Conservation (phyloP, 2,113 vertebrate genomes). For the Antennarius striatus region DNA sequence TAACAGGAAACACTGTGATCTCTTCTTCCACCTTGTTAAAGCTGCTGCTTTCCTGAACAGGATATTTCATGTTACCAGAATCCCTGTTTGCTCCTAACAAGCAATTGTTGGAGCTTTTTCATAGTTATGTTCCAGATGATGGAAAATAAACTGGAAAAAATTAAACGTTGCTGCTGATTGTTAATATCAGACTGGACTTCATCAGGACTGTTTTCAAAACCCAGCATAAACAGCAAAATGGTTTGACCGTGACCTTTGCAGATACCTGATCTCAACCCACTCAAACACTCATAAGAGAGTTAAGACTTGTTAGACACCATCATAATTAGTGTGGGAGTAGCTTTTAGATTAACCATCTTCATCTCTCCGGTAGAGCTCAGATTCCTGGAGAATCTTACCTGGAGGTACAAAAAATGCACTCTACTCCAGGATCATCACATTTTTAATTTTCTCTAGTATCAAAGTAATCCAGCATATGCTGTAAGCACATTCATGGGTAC, state of each 20-base stretch:
- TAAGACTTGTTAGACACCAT: too few relatives aligned
- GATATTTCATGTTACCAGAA: slow-evolving; percentile 9
- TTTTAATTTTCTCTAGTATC: too few relatives aligned
- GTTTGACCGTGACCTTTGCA: neutral
- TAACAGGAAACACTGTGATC: neutral
- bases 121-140: slow-evolving; percentile 36
- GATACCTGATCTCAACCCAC: neutral
- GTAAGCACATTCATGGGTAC: too few relatives aligned
- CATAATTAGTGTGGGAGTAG: too few relatives aligned
- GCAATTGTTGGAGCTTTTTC: slow-evolving; percentile 26
- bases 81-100: slow-evolving; percentile 38
- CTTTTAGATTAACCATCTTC: too few relatives aligned
- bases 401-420: too few relatives aligned
- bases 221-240: neutral
- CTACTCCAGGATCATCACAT: neutral
- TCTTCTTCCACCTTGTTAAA: neutral
- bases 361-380: too few relatives aligned
- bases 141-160: slow-evolving; percentile 13
- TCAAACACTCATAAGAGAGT: too few relatives aligned
- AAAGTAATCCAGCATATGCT: too few relatives aligned
- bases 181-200: neutral
- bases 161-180: neutral
- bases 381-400: too few relatives aligned
- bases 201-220: too few relatives aligned
- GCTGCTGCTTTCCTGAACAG: neutral